phyloP scores from a whole-genome alignment of 1,140 invertebrate species.

The Elymnias hypermnestra region DNA sequence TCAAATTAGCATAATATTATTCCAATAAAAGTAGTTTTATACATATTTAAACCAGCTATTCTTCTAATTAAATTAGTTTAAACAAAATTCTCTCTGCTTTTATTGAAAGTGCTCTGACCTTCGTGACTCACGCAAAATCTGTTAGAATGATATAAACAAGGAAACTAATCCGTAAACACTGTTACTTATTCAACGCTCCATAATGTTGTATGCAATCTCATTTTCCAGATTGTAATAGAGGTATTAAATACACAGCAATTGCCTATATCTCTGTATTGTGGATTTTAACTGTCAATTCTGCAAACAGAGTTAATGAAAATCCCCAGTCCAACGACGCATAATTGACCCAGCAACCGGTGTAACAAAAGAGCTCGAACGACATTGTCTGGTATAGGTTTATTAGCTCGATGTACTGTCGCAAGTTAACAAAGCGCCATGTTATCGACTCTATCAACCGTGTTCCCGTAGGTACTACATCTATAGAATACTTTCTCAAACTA shows the following conservation, averaged over 20 bases:
- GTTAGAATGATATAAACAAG: not conserved
- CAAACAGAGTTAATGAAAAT: conserved; percentile 43
- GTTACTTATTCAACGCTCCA: not conserved
- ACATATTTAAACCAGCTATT: no score
- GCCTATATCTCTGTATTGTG: conserved; percentile 12
- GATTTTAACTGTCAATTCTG: conserved; percentile 14
- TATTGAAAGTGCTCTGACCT: not conserved
- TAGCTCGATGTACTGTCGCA: conserved; percentile 39
- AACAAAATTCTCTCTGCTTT: no score
- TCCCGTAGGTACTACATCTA: not conserved
- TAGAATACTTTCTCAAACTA: not conserved
- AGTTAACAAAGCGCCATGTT: conserved; percentile 43
- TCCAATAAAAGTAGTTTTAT: no score
- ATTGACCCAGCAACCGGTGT: conserved; percentile 39
- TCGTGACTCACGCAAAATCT: not conserved
- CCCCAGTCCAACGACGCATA: conserved; percentile 37
- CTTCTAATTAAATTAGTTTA: no score
- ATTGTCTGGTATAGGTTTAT: conserved; percentile 44
- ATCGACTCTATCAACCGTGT: conserved; percentile 25
- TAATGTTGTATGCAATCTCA: conserved; percentile 3
- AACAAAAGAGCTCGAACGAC: conserved; percentile 27
- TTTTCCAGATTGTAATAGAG: conserved; percentile 4
- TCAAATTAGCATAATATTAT: no score
- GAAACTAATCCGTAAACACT: not conserved
- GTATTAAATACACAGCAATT: conserved; percentile 10